Evolutionary conservation across 53 echinoderm and acorn worm genomes (phyloP).

Genomic region (Luidia sarsii): DNA sequence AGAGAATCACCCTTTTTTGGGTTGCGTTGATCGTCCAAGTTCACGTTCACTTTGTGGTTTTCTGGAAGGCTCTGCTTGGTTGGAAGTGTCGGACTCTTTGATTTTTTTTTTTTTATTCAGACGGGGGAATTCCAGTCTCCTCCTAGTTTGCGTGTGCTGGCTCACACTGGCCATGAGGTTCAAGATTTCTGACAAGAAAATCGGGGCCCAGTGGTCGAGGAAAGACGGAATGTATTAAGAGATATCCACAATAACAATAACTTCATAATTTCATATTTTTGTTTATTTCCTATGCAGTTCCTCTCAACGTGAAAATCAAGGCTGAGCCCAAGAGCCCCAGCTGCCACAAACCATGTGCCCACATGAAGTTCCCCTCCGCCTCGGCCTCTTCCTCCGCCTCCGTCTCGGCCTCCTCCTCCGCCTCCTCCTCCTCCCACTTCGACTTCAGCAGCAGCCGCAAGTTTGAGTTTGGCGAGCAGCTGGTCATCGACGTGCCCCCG

Average conservation of each 20-base stretch:
- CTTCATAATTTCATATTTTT: neutral
- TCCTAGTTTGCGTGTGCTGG: no score
- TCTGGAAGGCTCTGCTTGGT: no score
- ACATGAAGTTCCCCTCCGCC: conserved; percentile 75
- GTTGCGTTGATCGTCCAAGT: no score
- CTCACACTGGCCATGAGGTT: no score
- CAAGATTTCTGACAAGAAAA: neutral
- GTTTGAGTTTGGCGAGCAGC: conserved; percentile 95
- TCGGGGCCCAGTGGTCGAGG: no score
- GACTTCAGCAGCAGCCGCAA: conserved; percentile 85
- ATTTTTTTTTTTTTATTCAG: no score
- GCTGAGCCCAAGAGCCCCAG: conserved; percentile 92
- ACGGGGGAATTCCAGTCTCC: no score
- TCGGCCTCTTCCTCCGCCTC: conserved; percentile 60
- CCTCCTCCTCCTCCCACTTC: conserved; percentile 60
- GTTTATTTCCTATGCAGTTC: conserved; percentile 66
- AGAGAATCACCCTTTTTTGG: no score
- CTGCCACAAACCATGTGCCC: conserved; percentile 97
- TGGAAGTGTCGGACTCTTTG: no score
- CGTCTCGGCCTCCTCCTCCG: conserved; percentile 5
- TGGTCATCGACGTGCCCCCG: conserved; percentile 75
- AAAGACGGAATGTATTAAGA: no score
- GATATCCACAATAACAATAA: no score
- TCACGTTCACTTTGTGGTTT: no score
- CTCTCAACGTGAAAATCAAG: conserved; percentile 89